Evolutionary conservation across 2,797 vertebrate species (phyloP), one percentile per base, ranked within the genome.

Genomic region (Myripristis murdjan): DNA sequence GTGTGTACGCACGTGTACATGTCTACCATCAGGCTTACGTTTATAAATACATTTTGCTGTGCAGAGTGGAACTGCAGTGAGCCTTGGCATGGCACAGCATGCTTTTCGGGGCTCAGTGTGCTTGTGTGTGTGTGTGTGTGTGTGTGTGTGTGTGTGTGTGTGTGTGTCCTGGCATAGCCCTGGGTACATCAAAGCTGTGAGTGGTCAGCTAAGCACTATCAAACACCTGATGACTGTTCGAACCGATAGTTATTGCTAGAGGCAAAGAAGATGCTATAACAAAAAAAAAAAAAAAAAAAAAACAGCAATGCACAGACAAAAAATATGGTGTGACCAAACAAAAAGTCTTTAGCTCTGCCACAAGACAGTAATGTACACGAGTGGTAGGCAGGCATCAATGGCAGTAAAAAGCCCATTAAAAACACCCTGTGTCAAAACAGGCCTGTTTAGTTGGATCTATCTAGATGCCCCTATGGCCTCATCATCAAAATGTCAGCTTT

Each of bases 41-140:
- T 90, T 95, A 94, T 93, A 95, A 95, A 95, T 95, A 94, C 87
- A 93, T 94, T 94, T 93, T 94, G 93, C 93, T 94, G 93, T 88
- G 92, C 90, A 85, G 80, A 88, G 90, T 89, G 89, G 89, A 92
- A 93, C 89, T 70, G 89, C 85, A 90, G 77, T 66, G 73, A 83
- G 81, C 81, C 85, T 90, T 93, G 93, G 93, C 90, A 91, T 72
- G 47, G 85, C 47, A 53, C 80, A 55, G 84, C 75, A 54, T 87
- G 76, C 76, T 79, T 89, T 87, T 44, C 57, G 76, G 77, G 79
- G 81, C 85, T 92, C 83, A 56, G 35, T 70, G 81, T 85, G 71
- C 68, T 74, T 43, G 33, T 6, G 7, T 5, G 18, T 6, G 18
- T 6, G 59, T 22, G 68, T 52, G 64, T 39, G 73, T 68, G 67